Base-by-base conservation (phyloP, 2,888 invertebrate genomes). In the Volucella bombylans region DNA sequence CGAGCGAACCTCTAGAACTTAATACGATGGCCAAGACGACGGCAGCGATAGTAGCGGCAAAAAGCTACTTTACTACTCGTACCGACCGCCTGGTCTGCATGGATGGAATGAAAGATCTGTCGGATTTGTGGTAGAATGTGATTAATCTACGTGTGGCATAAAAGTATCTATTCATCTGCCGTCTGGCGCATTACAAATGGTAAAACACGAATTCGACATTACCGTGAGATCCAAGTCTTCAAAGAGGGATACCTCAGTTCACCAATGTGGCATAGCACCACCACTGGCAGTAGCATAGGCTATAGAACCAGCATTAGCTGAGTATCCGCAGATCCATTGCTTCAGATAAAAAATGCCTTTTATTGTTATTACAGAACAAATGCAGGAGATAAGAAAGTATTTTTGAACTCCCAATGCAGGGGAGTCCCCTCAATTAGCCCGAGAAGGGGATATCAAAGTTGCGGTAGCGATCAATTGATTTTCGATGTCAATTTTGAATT, bases 121-220 rank as follows among this genome's bases (percentile, higher is more conserved):
- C 82, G 38, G 82, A 73, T 82, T 73, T 54, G 64, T 59, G 68
- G 55, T 65, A 55, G 68, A 78, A 86, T 82, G 86, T 86, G 72
- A 86, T 86, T 86, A 86, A 86, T 86, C 47, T 64, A 57, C 68
- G 68, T 82, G 72, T 67, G 65, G 77, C 81, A 78, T 72, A 73
- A 86, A 86, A 86, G 77, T 86, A 78, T 82, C 85, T 74, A 82
- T 86, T 64, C 77, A 86, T 86, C 86, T 82, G 69, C 82, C 78
- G 77, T 76, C 80, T 86, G 86, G 86, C 86, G 81, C 83, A 82
- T 87, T 81, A 87, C 87, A 87, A 87, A 87, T 87, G 86, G 82
- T 86, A 77, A 81, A 86, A 87, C 87, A 86, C 83, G 86, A 80
- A 78, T 87, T 87, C 80, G 72, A 87, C 87, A 87, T 87, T 87